phyloP scores from a whole-genome alignment of 2,888 invertebrate genomes.

The Tupiocoris notatus region DNA sequence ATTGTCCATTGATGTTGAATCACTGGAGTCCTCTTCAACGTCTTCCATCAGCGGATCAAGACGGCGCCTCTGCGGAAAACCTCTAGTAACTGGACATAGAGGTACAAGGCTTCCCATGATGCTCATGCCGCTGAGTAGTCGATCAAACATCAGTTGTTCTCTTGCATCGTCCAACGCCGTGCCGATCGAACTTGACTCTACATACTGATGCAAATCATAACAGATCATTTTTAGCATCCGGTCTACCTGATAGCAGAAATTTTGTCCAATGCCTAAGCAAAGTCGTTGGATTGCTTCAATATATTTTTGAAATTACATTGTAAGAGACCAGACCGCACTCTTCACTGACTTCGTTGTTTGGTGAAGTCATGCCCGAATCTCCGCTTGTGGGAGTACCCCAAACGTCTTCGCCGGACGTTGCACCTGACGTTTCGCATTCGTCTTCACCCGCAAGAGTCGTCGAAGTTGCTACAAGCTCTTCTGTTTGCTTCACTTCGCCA shows the following conservation, averaged over 20 bases:
- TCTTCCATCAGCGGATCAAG: constrained; percentile 75
- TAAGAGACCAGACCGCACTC: no score
- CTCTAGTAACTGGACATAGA: constrained; percentile 52
- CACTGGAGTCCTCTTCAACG: constrained; percentile 64
- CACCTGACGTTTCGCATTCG: constrained; percentile 80
- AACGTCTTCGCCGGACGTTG: constrained; percentile 79
- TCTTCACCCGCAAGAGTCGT: constrained; percentile 60
- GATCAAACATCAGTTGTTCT: constrained; percentile 78
- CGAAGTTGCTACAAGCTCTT: constrained; percentile 49
- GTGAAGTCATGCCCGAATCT: constrained; percentile 55
- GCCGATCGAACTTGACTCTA: constrained; percentile 42
- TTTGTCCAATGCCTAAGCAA: no score
- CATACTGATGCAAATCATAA: no score
- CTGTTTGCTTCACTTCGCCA: constrained; percentile 53
- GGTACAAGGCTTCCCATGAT: constrained; percentile 46
- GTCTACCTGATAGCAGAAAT: no score
- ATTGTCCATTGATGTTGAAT: constrained; percentile 54
- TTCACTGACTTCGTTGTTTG: constrained; percentile 46
- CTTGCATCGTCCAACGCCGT: constrained; percentile 63
- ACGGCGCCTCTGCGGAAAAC: constrained; percentile 69
- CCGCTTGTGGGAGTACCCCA: constrained; percentile 89
- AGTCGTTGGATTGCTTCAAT: no score
- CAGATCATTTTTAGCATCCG: no score
- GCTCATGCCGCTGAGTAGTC: constrained; percentile 58
- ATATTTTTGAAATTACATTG: no score